Evolutionary conservation across 2,113 vertebrate species (phyloP).

Genomic region (Gyps fulvus): DNA sequence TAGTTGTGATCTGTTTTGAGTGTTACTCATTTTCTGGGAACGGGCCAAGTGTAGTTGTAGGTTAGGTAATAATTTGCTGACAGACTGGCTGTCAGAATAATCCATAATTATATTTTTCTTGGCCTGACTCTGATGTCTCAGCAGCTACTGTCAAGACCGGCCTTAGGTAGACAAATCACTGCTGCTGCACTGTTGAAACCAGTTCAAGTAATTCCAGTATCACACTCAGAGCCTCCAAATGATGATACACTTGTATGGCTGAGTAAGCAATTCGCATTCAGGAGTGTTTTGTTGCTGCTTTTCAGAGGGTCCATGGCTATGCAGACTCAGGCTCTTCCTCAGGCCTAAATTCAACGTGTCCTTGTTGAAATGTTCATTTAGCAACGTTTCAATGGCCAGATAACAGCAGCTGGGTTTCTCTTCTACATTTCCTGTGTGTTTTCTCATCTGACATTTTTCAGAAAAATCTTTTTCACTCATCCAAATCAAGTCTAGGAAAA

Average conservation of each 20-base stretch:
- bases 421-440: background rate
- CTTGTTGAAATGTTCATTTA: background rate
- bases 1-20: background rate
- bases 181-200: background rate
- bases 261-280: background rate
- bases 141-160: background rate
- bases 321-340: background rate
- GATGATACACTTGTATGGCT: background rate
- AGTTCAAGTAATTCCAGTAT: background rate
- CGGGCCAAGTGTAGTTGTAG: background rate
- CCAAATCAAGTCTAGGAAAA: background rate
- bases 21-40: background rate
- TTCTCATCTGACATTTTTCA: background rate
- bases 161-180: background rate
- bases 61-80: background rate
- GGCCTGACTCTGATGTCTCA: background rate
- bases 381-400: background rate
- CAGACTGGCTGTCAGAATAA: background rate
- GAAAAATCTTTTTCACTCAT: background rate
- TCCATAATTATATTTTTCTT: background rate
- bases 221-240: background rate
- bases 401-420: background rate
- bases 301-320: background rate
- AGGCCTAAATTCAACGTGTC: background rate
- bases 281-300: background rate